Evolutionary conservation across 2,113 vertebrate genomes (phyloP), one percentile per base, ranked within the genome.

Genomic region (Amphilophus citrinellus): DNA sequence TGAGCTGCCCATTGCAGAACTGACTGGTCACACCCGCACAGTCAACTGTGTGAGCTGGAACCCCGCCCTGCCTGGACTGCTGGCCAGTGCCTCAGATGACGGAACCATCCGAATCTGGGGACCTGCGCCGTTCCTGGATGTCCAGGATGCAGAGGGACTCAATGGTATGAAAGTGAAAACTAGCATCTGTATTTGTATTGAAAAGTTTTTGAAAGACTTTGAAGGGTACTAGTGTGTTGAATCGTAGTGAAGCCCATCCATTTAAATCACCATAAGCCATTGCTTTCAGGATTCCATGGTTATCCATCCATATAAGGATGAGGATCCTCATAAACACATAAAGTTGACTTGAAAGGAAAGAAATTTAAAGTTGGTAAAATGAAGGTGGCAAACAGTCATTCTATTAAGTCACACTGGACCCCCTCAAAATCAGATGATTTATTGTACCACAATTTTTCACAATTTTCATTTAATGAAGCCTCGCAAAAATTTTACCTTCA

Each of bases 31-130:
- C 95, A 98, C 97, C 0, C 98, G 98, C 82, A 99, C 98, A 6
- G 98, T 99, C 35, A 99, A 99, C 90, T 99, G 98, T 76, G 98
- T 99, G 82, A 99, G 98, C 97, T 99, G 98, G 98, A 99, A 99
- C 96, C 98, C 98, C 0, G 96, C 96, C 89, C 87, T 98, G 78
- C 97, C 98, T 2, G 97, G 97, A 81, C 96, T 99, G 94, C 97
- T 99, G 97, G 98, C 98, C 96, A 99, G 98, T 85, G 98, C 98
- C 79, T 99, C 98, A 0, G 98, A 99, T 0, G 98, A 99, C 5
- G 98, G 98, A 89, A 99, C 98, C 37, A 96, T 99, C 92, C 97
- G 98, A 75, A 97, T 99, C 96, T 99, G 98, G 98, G 98, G 98
- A 91, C 98, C 98, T 83, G 97, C 97, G 8, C 98, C 97, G 85